Percentiles rank a stretch among this genome's conserved stretches.
phyloP scores from a whole-genome alignment of 1,140 invertebrate species.

The Drosophila novamexicana region DNA sequence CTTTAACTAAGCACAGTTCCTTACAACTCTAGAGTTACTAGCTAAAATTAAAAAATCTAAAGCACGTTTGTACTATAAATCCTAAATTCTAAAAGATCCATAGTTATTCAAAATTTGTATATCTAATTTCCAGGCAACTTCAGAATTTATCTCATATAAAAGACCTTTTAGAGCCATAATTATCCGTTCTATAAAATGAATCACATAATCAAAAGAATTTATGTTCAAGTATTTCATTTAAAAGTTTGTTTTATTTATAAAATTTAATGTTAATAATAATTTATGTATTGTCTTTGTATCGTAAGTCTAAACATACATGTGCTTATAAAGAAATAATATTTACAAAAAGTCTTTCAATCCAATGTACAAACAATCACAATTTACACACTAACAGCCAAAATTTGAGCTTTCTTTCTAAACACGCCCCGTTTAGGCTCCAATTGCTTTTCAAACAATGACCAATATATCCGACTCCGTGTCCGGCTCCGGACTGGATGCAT shows the following conservation, averaged over 20 bases:
- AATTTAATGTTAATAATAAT: neutral
- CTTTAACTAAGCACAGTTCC: too few species aligned
- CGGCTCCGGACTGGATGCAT: conserved; percentile 81
- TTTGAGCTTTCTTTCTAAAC: too few species aligned
- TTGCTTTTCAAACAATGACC: conserved; percentile 39
- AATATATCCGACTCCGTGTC: conserved; percentile 63
- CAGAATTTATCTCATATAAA: too few species aligned
- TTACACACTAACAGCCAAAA: conserved; percentile 46
- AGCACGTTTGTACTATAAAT: too few species aligned
- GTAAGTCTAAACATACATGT: neutral
- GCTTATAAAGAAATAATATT: conserved; percentile 9
- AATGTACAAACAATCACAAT: conserved; percentile 32
- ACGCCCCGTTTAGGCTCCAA: too few species aligned
- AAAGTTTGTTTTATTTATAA: conserved; percentile 10
- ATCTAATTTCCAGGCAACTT: too few species aligned
- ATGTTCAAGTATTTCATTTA: neutral
- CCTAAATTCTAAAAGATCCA: too few species aligned
- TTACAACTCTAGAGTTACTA: too few species aligned
- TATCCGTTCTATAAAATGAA: too few species aligned
- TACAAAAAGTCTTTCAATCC: conserved; percentile 31
- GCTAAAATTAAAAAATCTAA: too few species aligned
- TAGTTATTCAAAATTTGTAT: too few species aligned
- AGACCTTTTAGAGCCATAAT: too few species aligned
- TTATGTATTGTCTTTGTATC: conserved; percentile 15
- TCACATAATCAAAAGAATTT: neutral